Conservation (phyloP, 2,113 vertebrate species). For the Trichechus manatus region DNA sequence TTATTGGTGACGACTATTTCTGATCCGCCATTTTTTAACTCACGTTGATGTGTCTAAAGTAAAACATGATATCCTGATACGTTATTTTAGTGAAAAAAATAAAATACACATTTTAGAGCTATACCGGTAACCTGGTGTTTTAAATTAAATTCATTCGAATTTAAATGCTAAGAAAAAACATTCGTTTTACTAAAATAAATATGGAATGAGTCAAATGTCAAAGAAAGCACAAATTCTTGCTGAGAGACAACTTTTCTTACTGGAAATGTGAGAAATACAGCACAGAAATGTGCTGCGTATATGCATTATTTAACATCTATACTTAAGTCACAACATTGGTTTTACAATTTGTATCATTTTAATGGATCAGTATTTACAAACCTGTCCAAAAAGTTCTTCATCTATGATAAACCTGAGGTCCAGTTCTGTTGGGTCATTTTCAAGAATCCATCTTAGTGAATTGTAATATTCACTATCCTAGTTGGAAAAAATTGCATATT, state of each 20-base stretch:
- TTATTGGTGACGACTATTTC: constrained; percentile 96
- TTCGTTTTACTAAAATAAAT: constrained; percentile 64
- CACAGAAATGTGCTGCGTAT: neutral
- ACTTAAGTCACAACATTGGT: neutral
- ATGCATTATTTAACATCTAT: neutral
- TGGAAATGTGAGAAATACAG: constrained; percentile 12
- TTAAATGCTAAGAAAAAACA: constrained; percentile 65
- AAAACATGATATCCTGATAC: constrained; percentile 40
- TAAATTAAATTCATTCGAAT: constrained; percentile 70
- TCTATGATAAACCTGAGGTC: constrained; percentile 97
- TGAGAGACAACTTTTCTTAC: constrained; percentile 2
- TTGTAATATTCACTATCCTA: constrained; percentile 99
- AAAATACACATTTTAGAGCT: neutral
- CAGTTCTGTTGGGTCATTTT: constrained; percentile 96
- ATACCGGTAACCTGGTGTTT: constrained; percentile 55
- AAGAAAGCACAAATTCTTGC: constrained; percentile 31
- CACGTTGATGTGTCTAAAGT: constrained; percentile 96
- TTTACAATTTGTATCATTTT: constrained; percentile 12
- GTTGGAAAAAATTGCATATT: constrained; percentile 57
- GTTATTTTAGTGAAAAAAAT: constrained; percentile 58
- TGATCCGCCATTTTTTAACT: constrained; percentile 93
- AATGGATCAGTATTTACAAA: constrained; percentile 82
- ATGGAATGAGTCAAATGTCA: constrained; percentile 47
- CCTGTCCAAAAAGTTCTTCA: constrained; percentile 99
- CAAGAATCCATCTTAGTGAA: constrained; percentile 98